phyloP scores from a whole-genome alignment of 2,888 invertebrate species.

The Mimumesa dahlbomi region DNA sequence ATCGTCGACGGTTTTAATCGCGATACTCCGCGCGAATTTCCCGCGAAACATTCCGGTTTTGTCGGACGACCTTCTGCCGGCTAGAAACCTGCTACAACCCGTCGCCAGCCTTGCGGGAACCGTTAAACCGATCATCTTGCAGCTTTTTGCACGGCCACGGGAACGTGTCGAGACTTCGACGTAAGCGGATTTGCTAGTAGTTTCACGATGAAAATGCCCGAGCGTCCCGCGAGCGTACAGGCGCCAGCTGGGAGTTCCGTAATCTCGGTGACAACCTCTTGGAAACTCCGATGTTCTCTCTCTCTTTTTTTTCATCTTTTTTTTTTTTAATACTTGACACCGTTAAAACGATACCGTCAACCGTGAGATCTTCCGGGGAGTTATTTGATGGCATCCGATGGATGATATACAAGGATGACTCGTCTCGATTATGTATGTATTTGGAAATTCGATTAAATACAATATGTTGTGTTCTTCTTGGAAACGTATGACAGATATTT shows the following conservation, averaged over 20 bases:
- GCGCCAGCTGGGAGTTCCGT: not conserved
- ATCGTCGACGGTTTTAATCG: not conserved
- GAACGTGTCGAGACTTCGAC: conserved; percentile 18
- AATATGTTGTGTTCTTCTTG: too few relatives aligned
- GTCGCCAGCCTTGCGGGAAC: not conserved
- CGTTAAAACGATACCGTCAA: too few relatives aligned
- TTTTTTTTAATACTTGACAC: too few relatives aligned
- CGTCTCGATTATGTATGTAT: too few relatives aligned
- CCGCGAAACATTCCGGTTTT: not conserved
- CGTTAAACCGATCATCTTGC: conserved; percentile 17
- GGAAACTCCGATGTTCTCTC: not conserved
- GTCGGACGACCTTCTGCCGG: not conserved
- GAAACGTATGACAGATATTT: too few relatives aligned
- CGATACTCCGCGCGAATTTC: not conserved
- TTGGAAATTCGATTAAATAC: too few relatives aligned
- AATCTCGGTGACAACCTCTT: not conserved
- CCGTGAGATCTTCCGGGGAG: too few relatives aligned
- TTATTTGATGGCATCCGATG: too few relatives aligned
- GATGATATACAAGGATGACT: too few relatives aligned
- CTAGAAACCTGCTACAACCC: not conserved
- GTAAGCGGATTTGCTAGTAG: conserved; percentile 7
- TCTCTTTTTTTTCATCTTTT: too few relatives aligned
- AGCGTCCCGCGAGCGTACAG: not conserved
- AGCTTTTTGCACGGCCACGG: conserved; percentile 9
- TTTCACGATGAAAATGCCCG: not conserved